These are phyloP conservation scores for Malacoctenus gilli DNA, from an alignment of 2,797 vertebrate species.

Conservation along the genomic window DNA sequence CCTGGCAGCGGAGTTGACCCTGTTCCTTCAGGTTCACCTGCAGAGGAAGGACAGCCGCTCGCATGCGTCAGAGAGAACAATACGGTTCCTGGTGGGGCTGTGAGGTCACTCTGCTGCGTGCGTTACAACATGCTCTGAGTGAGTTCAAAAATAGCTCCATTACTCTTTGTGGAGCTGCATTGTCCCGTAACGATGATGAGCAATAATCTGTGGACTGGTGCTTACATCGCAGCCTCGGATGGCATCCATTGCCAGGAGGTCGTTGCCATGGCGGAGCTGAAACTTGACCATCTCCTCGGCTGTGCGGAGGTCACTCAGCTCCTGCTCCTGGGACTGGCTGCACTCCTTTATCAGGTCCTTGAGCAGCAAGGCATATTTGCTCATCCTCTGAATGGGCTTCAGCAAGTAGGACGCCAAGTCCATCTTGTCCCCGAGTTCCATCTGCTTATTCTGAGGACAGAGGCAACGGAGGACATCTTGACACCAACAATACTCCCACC, in stretches of 20 bases:
- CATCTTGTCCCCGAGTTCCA: constrained; percentile 87
- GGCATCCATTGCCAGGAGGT: constrained; percentile 89
- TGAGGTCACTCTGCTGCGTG: constrained; percentile 40
- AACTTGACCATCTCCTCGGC: constrained; percentile 88
- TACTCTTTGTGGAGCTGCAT: constrained; percentile 6
- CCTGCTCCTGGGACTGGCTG: constrained; percentile 82
- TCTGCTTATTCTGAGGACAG: constrained; percentile 78
- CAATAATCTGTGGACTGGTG: not conserved
- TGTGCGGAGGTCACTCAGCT: constrained; percentile 82
- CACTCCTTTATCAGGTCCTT: constrained; percentile 88
- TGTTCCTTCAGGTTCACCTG: constrained; percentile 91
- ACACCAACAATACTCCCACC: too few relatives aligned
- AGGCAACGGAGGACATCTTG: not conserved
- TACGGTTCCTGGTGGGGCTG: constrained; percentile 31
- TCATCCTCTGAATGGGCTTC: constrained; percentile 89
- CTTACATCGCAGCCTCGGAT: constrained; percentile 87
- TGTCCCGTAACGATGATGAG: not conserved
- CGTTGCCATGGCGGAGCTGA: constrained; percentile 89
- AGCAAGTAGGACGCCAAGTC: constrained; percentile 88
- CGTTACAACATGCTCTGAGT: constrained; percentile 48
- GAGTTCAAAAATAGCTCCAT: constrained; percentile 46
- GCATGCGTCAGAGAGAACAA: constrained; percentile 71
- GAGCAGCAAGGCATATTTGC: constrained; percentile 87
- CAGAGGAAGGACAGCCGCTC: constrained; percentile 52
- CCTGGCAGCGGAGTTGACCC: constrained; percentile 87